phyloP scores from a whole-genome alignment of 2,113 vertebrate species.

The Oophaga pumilio region DNA sequence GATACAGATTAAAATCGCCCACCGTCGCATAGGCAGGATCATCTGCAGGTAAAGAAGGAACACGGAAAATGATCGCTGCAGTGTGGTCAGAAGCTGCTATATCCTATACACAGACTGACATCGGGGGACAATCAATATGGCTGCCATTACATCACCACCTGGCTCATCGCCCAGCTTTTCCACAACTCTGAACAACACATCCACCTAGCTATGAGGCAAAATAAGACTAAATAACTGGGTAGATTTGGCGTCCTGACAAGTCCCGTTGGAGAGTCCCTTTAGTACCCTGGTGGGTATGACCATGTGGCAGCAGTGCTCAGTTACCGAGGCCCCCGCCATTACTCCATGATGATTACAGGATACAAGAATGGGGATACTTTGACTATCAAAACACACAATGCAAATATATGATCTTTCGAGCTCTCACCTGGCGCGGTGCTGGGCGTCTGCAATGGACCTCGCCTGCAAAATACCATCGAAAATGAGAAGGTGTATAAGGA shows the following conservation, averaged over 20 bases:
- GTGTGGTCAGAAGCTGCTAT: not conserved
- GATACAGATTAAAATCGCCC: slow-evolving; percentile 70
- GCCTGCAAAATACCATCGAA: slow-evolving; percentile 72
- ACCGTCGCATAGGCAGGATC: slow-evolving; percentile 69
- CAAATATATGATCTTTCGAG: not conserved
- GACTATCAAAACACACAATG: not conserved
- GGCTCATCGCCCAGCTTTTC: too few species aligned
- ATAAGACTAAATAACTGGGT: not conserved
- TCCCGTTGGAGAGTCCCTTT: not conserved
- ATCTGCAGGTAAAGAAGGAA: slow-evolving; percentile 59
- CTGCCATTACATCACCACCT: not conserved
- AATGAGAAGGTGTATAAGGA: not conserved
- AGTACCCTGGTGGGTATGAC: not conserved
- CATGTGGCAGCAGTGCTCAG: not conserved
- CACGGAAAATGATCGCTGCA: not conserved
- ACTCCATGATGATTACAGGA: not conserved
- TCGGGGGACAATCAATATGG: not conserved
- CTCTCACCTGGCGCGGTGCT: slow-evolving; percentile 65
- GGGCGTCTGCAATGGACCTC: slow-evolving; percentile 75
- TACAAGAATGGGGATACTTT: not conserved
- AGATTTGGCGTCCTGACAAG: not conserved
- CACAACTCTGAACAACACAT: not conserved
- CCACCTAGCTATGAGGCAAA: not conserved
- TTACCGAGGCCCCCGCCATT: not conserved
- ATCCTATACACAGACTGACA: not conserved